phyloP scores from a whole-genome alignment of 2,113 vertebrate species.

The Columbina picui region DNA sequence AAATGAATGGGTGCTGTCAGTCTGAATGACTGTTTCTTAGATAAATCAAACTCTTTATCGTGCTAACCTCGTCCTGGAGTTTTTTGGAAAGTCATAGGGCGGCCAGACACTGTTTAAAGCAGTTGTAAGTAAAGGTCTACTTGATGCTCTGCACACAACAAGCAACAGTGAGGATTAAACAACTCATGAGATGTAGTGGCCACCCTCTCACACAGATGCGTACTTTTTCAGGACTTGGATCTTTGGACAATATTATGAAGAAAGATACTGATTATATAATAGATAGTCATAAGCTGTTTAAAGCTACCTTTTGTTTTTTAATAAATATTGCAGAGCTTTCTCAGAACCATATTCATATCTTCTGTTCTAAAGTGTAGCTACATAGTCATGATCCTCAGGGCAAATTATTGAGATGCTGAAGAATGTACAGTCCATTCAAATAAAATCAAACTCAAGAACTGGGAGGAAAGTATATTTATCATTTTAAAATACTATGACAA shows the following conservation, averaged over 20 bases:
- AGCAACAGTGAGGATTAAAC: constrained; percentile 24
- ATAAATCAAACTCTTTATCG: constrained; percentile 61
- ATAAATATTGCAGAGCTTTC: neutral
- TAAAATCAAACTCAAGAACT: neutral
- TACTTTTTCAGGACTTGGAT: neutral
- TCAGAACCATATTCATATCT: neutral
- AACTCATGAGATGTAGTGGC: neutral
- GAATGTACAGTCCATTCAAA: neutral
- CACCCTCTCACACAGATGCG: neutral
- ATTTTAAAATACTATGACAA: neutral
- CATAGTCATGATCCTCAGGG: neutral
- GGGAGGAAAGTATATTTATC: neutral
- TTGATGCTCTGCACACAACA: neutral
- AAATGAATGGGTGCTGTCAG: constrained; percentile 71
- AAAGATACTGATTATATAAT: neutral
- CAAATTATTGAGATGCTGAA: neutral
- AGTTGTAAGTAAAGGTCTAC: constrained; percentile 53
- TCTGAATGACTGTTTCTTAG: constrained; percentile 70
- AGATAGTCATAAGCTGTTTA: neutral
- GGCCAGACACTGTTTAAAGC: constrained; percentile 68
- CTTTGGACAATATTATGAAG: neutral
- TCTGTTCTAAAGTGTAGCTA: neutral
- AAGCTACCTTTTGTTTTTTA: neutral
- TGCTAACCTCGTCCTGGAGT: constrained; percentile 62
- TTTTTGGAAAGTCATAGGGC: constrained; percentile 54